Percentiles rank a stretch among this genome's conserved stretches.
Conservation (phyloP, 2,888 invertebrate species). For the Cheilosia vernalis region DNA sequence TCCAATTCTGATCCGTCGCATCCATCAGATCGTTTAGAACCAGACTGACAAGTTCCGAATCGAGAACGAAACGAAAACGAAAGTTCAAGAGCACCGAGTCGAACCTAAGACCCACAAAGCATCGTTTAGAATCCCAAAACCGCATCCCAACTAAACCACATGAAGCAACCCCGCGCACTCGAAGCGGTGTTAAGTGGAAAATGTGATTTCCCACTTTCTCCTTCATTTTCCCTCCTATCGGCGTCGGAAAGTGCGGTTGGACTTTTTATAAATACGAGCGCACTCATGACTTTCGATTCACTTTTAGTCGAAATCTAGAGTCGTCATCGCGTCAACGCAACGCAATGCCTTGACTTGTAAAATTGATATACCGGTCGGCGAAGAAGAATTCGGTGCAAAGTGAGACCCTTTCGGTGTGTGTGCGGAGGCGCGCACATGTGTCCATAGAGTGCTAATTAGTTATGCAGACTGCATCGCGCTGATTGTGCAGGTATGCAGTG, state of each 20-base stretch:
- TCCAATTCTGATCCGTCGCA: conserved; percentile 7
- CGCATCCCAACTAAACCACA: conserved; percentile 13
- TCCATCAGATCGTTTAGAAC: conserved; percentile 23
- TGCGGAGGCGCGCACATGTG: neutral
- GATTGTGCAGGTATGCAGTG: conserved; percentile 43
- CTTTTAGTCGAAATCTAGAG: conserved; percentile 78
- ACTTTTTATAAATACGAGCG: conserved; percentile 81
- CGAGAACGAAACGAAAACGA: conserved; percentile 41
- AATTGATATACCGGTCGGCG: neutral
- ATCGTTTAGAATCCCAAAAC: conserved; percentile 21
- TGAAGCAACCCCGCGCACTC: conserved; percentile 25
- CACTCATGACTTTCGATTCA: conserved; percentile 77
- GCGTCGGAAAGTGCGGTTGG: conserved; percentile 67
- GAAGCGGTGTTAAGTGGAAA: conserved; percentile 68
- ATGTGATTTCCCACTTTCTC: conserved; percentile 82
- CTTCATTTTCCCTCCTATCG: conserved; percentile 72
- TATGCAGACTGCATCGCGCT: conserved; percentile 44
- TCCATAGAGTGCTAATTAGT: conserved; percentile 37
- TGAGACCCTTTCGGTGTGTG: neutral
- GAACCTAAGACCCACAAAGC: conserved; percentile 12
- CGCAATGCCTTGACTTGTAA: conserved; percentile 46
- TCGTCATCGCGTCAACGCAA: conserved; percentile 53
- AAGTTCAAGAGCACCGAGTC: conserved; percentile 20
- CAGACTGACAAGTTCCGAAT: conserved; percentile 48
- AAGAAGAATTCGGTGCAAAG: neutral